Evolutionary conservation across 2,797 vertebrate genomes (phyloP), one percentile per base, ranked within the genome.

Genomic region (Alectoris magna): DNA sequence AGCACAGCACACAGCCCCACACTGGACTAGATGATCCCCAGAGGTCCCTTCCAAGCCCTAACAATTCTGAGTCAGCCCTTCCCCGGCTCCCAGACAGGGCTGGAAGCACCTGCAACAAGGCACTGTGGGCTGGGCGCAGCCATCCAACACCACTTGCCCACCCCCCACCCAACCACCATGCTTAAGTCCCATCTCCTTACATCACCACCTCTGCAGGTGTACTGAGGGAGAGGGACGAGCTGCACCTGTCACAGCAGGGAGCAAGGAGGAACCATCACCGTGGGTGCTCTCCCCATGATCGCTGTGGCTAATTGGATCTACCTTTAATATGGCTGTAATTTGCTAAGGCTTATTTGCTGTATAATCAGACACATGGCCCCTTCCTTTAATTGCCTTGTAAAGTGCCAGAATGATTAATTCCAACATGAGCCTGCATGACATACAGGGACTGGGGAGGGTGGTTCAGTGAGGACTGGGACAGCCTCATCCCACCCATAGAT

Each of bases 361-460:
- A 43, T 83, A 78, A 91, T 91, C 87, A 93, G 72, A 71, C 84
- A 89, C 87, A 29, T 1, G 13, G 49, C 53, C 72, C 22, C 41
- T 87, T 95, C 84, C 60, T 91, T 88, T 80, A 76, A 80, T 31
- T 92, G 69, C 62, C 75, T 76, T 77, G 68, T 77, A 67, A 91
- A 46, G 62, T 58, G 43, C 49, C 87, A 48, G 73, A 24, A 36
- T 62, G 69, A 94, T 94, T 87, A 58, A 87, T 83, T 77, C 69
- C 69, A 72, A 67, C 84, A 71, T 7, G 27, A 75, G 62, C 31
- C 53, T n/a, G 41, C 9, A 0, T 59, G 59, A 24, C 31, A 8
- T 0, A 21, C 1, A 8, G 46, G 53, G 39, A 22, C 3, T 66
- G 13, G 10, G 0, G 16, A 46, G 26, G 18, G 18, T 24, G 55